phyloP scores from a whole-genome alignment of 2,113 vertebrate species.

The Aptenodytes patagonicus region DNA sequence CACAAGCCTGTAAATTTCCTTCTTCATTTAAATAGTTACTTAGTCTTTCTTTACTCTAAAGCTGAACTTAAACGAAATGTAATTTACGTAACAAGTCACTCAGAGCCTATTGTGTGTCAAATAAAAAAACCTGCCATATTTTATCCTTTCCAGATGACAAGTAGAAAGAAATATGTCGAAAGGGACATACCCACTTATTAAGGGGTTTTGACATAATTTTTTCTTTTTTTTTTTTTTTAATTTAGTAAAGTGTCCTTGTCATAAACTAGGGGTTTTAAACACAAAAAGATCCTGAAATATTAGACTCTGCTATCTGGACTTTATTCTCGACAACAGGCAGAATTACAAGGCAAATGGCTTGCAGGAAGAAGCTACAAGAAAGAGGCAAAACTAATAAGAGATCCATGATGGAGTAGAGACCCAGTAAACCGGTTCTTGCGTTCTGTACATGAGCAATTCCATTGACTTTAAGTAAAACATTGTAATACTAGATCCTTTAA shows the following conservation, averaged over 20 bases:
- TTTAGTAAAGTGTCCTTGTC: background rate
- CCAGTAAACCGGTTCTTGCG: background rate
- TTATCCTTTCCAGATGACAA: constrained; percentile 6
- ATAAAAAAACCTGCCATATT: constrained; percentile 9
- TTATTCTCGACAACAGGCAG: background rate
- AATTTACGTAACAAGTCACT: constrained; percentile 41
- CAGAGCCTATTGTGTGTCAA: constrained; percentile 12
- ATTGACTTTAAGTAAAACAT: background rate
- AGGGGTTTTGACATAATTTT: background rate
- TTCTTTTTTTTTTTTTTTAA: background rate
- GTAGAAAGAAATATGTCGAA: constrained; percentile 15
- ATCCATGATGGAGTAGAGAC: background rate
- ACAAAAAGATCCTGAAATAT: background rate
- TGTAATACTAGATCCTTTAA: background rate
- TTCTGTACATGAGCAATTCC: background rate
- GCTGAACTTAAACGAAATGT: background rate
- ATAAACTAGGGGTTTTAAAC: background rate
- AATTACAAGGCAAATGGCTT: background rate
- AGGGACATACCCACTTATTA: background rate
- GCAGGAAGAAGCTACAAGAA: background rate
- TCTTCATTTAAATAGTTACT: constrained; percentile 4
- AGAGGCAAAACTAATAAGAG: background rate
- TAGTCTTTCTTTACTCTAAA: constrained; percentile 32
- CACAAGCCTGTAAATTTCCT: background rate
- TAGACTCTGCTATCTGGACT: background rate